Base-by-base conservation (phyloP, 2,113 vertebrate species). In the Lasiurus borealis region DNA sequence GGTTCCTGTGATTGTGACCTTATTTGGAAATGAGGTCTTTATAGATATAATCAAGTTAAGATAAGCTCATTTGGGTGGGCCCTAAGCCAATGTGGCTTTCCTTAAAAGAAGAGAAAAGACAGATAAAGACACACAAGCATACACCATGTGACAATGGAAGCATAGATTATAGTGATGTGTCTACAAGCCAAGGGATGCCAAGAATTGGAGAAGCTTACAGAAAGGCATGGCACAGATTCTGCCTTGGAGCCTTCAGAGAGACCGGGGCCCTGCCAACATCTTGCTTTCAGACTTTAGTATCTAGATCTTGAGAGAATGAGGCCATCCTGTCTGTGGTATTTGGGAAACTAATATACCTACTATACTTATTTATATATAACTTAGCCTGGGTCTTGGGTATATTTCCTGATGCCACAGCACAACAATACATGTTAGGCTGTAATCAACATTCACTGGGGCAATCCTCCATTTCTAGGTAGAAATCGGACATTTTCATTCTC, bases 401-500 rank as follows among this genome's bases (percentile, higher is more conserved):
- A 72, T 50, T 68, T 48, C 50, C 25, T 68, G 18, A 25, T 12
- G 31, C 68, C 80, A n/a, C 4, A 23, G 71, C 57, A 27, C 5
- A 71, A 27, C 16, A 18, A 36, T 1, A 36, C 68, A 59, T 44
- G 72, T 77, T 76, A 78, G 15, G 14, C 25, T 12, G 3, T 18
- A 29, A 21, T 44, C 21, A 36, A 64, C 23, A 93, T 25, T 16
- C 59, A 44, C 48, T 59, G 27, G n/a, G 1, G 6, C 18, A 44
- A n/a, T 19, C 71, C 50, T 80, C 44, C 15, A 10, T 62, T 84
- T 96, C 71, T 76, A 73, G 89, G 36, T 29, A 77, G 80, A 82
- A 62, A 86, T 29, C 52, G 46, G 81, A 19, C 18, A 69, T 69
- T 73, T 76, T 77, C 31, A 46, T 77, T 36, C 19, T 59, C 54